Evolutionary conservation across 2,797 vertebrate genomes (phyloP), one percentile per base, ranked within the genome.

Genomic region (Dromococcyx pavoninus): DNA sequence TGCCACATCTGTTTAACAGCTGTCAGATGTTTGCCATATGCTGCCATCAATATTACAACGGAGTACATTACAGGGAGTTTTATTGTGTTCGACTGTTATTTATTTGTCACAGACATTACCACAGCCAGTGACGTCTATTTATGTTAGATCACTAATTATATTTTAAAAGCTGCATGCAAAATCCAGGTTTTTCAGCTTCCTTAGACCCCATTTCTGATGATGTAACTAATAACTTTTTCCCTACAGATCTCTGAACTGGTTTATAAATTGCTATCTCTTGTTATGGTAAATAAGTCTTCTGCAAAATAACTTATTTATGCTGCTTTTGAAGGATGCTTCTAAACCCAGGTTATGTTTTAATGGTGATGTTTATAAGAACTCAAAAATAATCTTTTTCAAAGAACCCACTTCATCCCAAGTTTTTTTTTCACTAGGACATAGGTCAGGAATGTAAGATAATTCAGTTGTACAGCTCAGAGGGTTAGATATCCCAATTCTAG

Each of bases 1-100:
- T 98, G 98, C 98, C 98, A 98, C 98, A 98, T 98, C 98, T 98
- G 98, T 96, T 98, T 97, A 97, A 94, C 97, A 98, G 98, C 97
- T 98, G 98, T 98, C 98, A 98, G 98, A 97, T 97, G 97, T 96
- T 97, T 97, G 98, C 98, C 98, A 98, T 98, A 97, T 97, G 98
- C 97, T 96, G 92, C 97, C 97, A 97, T 98, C 97, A 97, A 97
- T 98, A 98, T 97, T 96, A 86, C 97, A 98, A 96, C 94, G 44
- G 94, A 97, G 95, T 62, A 75, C 97, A 97, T 98, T 98, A 97
- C 97, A 93, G 95, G 91, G 94, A 97, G 96, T 97, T 98, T 97
- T 94, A 98, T 97, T 98, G 97, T 97, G 95, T 96, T 98, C 83
- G 81, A 96, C 95, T 92, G 97, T 97, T 97, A 98, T 97, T 98